A percentile compares a stretch with the other conserved stretches of the same genome.
Evolutionary conservation across 2,888 invertebrate species (phyloP).

Genomic region (Agelastica alni): DNA sequence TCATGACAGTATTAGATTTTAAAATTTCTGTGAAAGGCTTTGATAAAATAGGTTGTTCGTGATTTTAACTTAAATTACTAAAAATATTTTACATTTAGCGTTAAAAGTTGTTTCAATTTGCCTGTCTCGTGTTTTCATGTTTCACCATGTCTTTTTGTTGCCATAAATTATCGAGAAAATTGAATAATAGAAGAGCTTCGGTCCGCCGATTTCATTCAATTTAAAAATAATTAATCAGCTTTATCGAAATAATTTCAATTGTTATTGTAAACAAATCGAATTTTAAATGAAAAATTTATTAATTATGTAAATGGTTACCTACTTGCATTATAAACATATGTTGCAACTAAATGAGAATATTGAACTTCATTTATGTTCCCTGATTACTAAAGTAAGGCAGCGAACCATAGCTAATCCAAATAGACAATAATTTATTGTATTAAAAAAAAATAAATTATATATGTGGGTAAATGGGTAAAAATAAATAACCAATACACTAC

Average conservation of each 20-base stretch:
- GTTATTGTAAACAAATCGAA: constrained; percentile 1
- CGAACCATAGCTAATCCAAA: too few species aligned
- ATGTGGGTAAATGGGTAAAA: too few species aligned
- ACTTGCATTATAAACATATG: neutral
- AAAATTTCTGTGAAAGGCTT: too few species aligned
- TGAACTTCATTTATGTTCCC: neutral
- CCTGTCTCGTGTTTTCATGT: constrained; percentile 4
- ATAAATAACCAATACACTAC: too few species aligned
- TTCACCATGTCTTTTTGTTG: neutral
- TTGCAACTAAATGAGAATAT: neutral
- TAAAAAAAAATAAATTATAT: too few species aligned
- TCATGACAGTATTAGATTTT: too few species aligned
- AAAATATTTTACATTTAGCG: too few species aligned
- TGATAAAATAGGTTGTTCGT: too few species aligned
- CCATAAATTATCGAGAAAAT: constrained; percentile 15
- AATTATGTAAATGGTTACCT: neutral
- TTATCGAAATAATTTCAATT: constrained; percentile 7
- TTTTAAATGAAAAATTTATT: neutral
- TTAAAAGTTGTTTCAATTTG: too few species aligned
- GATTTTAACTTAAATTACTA: too few species aligned
- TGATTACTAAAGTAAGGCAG: too few species aligned
- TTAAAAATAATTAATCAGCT: constrained; percentile 16
- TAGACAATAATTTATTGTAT: too few species aligned
- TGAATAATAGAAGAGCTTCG: constrained; percentile 3
- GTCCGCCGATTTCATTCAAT: constrained; percentile 11